phyloP scores from a whole-genome alignment of 2,113 vertebrate genomes.

The Gnathonemus longibarbis region DNA sequence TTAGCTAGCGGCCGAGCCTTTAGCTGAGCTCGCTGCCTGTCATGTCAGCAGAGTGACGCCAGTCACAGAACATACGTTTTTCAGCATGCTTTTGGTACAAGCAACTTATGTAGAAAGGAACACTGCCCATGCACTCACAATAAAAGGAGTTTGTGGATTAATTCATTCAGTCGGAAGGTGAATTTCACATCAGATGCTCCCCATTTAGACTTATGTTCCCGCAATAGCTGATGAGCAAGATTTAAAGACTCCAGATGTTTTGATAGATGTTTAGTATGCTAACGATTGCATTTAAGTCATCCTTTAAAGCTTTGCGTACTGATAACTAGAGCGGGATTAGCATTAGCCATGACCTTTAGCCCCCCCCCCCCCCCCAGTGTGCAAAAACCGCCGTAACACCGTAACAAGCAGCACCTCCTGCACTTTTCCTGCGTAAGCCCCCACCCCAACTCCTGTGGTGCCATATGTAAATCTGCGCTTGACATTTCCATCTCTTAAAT shows the following conservation, averaged over 20 bases:
- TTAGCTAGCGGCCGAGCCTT: not conserved
- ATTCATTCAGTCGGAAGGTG: not conserved
- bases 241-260: not conserved
- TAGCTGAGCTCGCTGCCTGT: not conserved
- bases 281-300: not conserved
- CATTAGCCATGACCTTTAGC: not conserved
- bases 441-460: not conserved
- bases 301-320: not conserved
- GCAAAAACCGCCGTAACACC: not conserved
- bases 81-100: not conserved
- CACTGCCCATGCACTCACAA: not conserved
- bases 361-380: not conserved
- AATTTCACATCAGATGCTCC: not conserved
- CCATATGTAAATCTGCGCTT: slow-evolving; percentile 10
- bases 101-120: not conserved
- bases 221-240: not conserved
- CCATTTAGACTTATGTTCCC: not conserved
- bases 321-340: not conserved
- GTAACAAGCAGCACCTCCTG: not conserved
- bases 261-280: not conserved
- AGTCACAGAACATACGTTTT: not conserved
- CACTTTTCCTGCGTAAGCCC: not conserved
- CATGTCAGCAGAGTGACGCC: not conserved
- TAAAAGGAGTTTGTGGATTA: not conserved
- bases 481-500: not conserved